Evolutionary conservation across 1,140 invertebrate genomes (phyloP).

Genomic region (Micrasema minimum): DNA sequence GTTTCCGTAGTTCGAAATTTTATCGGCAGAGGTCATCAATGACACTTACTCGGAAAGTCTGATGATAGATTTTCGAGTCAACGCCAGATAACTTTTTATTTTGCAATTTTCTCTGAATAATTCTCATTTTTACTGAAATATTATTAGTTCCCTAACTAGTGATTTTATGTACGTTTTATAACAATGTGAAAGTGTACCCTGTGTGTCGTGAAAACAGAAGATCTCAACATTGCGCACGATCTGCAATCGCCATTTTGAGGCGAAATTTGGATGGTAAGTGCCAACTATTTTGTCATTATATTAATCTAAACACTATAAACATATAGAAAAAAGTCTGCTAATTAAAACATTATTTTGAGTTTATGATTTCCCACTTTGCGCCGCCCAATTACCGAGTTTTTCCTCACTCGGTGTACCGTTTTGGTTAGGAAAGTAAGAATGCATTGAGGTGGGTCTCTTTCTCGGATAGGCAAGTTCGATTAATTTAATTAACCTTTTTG

Average conservation of each 20-base stretch:
- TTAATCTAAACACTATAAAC: slow-evolving; percentile 43
- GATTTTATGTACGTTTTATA: slow-evolving; percentile 26
- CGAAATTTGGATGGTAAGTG: slow-evolving; percentile 68
- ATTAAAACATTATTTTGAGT: neutral
- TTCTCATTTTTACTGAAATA: slow-evolving; percentile 20
- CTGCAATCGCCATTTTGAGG: slow-evolving; percentile 68
- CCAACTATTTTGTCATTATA: slow-evolving; percentile 68
- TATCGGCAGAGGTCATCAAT: slow-evolving; percentile 38
- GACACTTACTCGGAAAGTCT: slow-evolving; percentile 42
- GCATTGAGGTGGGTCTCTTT: slow-evolving; percentile 61
- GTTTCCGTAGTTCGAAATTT: slow-evolving; percentile 19
- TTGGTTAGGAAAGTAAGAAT: slow-evolving; percentile 55
- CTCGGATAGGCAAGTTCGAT: slow-evolving; percentile 57
- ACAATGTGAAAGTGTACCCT: slow-evolving; percentile 59
- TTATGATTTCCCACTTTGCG: neutral
- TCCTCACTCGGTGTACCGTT: slow-evolving; percentile 38
- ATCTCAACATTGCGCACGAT: slow-evolving; percentile 67
- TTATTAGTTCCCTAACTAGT: slow-evolving; percentile 14
- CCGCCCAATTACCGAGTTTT: neutral
- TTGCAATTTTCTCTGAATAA: slow-evolving; percentile 18
- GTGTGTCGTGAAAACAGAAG: slow-evolving; percentile 66
- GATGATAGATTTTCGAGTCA: slow-evolving; percentile 37
- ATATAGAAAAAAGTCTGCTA: slow-evolving; percentile 14
- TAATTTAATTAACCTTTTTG: slow-evolving; percentile 61
- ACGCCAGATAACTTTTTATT: slow-evolving; percentile 42